These are phyloP conservation scores for Dendrocincla tyrannina DNA, from an alignment of 2,797 vertebrate species.

Conservation along the genomic window DNA sequence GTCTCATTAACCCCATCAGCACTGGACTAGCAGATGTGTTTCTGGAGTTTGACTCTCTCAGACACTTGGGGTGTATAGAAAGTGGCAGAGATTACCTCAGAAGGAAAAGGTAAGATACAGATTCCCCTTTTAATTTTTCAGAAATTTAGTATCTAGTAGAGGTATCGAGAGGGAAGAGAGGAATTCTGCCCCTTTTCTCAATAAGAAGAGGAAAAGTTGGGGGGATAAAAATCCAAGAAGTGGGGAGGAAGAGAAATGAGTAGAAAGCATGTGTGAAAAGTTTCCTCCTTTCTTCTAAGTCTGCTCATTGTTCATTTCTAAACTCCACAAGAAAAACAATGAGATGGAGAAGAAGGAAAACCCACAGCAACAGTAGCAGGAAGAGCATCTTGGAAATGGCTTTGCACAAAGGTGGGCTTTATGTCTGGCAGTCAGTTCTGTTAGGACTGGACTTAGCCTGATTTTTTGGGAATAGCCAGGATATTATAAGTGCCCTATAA, in stretches of 20 bases:
- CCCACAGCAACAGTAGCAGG: neutral
- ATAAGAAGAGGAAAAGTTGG: neutral
- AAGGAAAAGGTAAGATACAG: neutral
- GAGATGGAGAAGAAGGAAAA: neutral
- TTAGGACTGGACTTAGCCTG: neutral
- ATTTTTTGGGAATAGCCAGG: neutral
- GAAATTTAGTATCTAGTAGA: neutral
- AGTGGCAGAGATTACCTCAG: neutral
- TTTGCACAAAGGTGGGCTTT: neutral
- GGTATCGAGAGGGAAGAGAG: neutral
- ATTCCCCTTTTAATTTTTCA: neutral
- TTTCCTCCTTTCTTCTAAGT: neutral
- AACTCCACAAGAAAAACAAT: neutral
- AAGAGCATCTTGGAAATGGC: neutral
- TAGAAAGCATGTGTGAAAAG: neutral
- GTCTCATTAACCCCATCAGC: constrained; percentile 28
- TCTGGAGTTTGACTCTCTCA: neutral
- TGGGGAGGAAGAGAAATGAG: neutral
- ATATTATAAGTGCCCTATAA: neutral
- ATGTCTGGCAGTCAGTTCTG: neutral
- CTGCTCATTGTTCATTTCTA: neutral
- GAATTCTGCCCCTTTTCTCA: neutral
- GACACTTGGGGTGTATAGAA: neutral
- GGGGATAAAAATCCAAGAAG: neutral
- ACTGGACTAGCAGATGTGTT: neutral